A percentile compares a stretch with the other conserved stretches of the same genome.
Conservation (phyloP, 2,888 invertebrate genomes). For the Cantharis rustica region DNA sequence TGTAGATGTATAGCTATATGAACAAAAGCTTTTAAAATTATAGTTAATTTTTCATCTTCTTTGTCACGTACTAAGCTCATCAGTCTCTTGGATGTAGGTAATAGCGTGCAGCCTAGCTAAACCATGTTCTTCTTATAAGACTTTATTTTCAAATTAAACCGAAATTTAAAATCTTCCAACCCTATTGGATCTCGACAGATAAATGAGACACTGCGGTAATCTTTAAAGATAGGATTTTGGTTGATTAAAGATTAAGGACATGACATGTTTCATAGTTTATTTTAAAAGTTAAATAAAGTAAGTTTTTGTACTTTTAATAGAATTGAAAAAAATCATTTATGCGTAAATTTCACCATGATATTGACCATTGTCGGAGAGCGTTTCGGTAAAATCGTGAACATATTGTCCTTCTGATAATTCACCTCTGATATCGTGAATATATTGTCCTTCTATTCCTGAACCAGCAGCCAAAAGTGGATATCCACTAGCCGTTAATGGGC, state of each 20-base stretch:
- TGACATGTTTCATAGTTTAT: not conserved
- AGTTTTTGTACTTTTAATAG: not conserved
- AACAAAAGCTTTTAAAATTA: not conserved
- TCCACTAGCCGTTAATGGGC: slow-evolving; percentile 8
- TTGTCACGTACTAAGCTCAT: not conserved
- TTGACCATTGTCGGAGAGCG: slow-evolving; percentile 14
- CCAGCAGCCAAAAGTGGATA: slow-evolving; percentile 12
- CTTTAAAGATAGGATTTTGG: not conserved
- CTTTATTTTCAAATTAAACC: not conserved
- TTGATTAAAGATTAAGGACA: not conserved
- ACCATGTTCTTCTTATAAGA: not conserved
- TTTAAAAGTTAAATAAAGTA: not conserved
- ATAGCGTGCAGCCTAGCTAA: not conserved
- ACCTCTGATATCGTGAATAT: slow-evolving; percentile 14
- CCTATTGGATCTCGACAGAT: no score
- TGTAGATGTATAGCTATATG: not conserved
- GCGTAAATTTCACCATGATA: slow-evolving; percentile 19
- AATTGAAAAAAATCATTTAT: not conserved
- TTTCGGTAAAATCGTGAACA: slow-evolving; percentile 20
- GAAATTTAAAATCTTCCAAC: not conserved
- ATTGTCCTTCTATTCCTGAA: slow-evolving; percentile 21
- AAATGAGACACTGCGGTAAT: not conserved
- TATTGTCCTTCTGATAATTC: slow-evolving; percentile 11
- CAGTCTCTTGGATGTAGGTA: not conserved
- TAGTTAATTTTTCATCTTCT: not conserved